Conservation (phyloP, 2,113 vertebrate species). For the Aythya baeri region DNA sequence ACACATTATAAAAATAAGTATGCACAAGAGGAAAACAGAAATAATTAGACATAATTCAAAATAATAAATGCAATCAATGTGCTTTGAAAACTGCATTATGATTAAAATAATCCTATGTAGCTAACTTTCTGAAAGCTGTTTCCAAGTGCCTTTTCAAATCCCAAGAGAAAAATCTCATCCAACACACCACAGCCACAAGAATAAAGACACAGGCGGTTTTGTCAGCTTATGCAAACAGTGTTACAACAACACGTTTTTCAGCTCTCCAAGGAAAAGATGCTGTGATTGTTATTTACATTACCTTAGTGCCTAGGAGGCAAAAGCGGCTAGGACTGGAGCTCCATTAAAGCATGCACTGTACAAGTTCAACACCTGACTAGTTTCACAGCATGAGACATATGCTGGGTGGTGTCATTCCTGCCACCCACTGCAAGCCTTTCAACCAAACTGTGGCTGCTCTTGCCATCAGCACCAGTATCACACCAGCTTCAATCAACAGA, state of each 20-base stretch:
- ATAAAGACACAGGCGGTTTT: neutral
- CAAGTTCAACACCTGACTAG: rapidly evolving
- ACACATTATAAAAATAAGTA: neutral
- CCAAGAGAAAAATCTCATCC: neutral
- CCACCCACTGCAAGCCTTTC: neutral
- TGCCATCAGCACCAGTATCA: neutral
- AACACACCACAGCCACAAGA: neutral
- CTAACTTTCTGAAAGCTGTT: neutral
- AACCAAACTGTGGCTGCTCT: rapidly evolving
- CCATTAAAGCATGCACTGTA: neutral
- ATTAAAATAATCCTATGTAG: neutral
- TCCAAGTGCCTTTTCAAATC: neutral
- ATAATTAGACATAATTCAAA: neutral
- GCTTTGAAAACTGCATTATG: neutral
- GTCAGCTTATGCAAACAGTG: neutral
- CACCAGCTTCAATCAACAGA: neutral
- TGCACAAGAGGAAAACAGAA: neutral
- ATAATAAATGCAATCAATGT: neutral
- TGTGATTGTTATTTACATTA: neutral
- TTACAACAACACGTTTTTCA: neutral
- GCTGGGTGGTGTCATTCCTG: neutral
- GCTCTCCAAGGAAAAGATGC: neutral
- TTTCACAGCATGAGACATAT: rapidly evolving
- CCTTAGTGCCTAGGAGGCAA: neutral
- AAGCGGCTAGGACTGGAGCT: neutral